Evolutionary conservation across 30 jellyfish, hydroid and myxozoan genomes (phyloP).

Genomic region (Turritopsis rubra): DNA sequence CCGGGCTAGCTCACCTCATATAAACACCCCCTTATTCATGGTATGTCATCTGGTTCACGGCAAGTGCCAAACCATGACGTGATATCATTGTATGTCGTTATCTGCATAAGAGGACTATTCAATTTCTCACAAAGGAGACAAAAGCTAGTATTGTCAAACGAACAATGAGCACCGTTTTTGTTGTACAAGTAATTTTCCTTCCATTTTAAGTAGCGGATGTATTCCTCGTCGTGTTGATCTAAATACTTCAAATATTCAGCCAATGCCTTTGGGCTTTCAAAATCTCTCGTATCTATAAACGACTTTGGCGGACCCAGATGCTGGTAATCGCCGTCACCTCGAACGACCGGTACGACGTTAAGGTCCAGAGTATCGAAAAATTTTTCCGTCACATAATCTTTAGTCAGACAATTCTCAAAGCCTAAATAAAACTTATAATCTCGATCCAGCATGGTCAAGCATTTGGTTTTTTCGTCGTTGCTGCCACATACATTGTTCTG

Average conservation of each 20-base stretch:
- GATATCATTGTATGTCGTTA: not conserved
- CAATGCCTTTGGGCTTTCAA: constrained; percentile 17
- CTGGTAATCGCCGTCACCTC: constrained; percentile 59
- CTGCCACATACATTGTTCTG: constrained; percentile 50
- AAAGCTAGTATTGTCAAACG: not conserved
- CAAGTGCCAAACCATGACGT: constrained; percentile 12
- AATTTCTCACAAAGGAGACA: constrained; percentile 9
- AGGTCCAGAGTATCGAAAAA: constrained; percentile 60
- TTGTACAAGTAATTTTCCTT: constrained; percentile 3
- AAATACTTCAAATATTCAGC: constrained; percentile 29
- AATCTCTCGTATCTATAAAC: constrained; percentile 23
- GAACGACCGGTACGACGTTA: constrained; percentile 66
- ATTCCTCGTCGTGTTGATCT: constrained; percentile 17
- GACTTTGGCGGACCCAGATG: constrained; percentile 32
- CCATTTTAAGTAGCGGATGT: constrained; percentile 4
- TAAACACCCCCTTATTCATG: too few relatives aligned
- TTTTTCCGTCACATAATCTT: constrained; percentile 72
- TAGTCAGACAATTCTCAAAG: constrained; percentile 58
- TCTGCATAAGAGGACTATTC: not conserved
- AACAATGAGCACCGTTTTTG: not conserved
- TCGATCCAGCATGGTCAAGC: not conserved
- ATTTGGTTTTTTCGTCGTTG: constrained; percentile 13
- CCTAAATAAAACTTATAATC: constrained; percentile 58
- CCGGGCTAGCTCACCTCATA: too few relatives aligned
- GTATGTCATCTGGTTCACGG: not conserved